These are phyloP conservation scores for Drosophila sp. DNA, from an alignment of 1,140 invertebrate species.

Conservation along the genomic window DNA sequence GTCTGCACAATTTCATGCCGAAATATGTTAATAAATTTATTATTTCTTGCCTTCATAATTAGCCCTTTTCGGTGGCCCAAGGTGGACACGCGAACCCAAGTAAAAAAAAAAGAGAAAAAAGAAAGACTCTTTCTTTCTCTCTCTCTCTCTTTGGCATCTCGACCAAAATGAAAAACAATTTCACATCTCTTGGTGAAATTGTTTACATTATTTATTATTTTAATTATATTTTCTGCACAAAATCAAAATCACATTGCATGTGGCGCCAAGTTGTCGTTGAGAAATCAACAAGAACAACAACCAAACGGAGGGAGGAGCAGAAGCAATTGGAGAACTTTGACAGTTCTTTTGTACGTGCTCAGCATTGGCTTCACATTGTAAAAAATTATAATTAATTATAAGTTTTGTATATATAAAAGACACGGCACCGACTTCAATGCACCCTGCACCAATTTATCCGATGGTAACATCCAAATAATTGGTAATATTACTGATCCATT, in stretches of 20 bases:
- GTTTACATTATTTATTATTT: constrained; percentile 63
- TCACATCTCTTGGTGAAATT: constrained; percentile 37
- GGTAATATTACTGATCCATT: no score
- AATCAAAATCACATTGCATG: constrained; percentile 58
- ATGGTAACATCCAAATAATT: no score
- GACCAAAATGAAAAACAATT: constrained; percentile 50
- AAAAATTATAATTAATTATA: constrained; percentile 59
- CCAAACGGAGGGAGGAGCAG: neutral
- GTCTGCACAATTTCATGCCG: constrained; percentile 56
- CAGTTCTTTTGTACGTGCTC: constrained; percentile 60
- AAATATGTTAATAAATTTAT: constrained; percentile 72
- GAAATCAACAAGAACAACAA: constrained; percentile 25
- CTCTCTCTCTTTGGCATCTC: neutral
- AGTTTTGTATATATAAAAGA: neutral
- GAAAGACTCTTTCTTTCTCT: constrained; percentile 17
- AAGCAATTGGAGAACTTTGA: constrained; percentile 58
- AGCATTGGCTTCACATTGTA: constrained; percentile 44
- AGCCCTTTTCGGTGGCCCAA: constrained; percentile 34
- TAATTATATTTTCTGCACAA: constrained; percentile 55
- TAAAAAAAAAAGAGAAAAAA: neutral
- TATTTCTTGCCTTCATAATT: constrained; percentile 40
- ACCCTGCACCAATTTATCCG: no score
- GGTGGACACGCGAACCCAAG: constrained; percentile 50
- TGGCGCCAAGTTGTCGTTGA: constrained; percentile 67
- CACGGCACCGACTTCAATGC: no score